Base-by-base conservation (phyloP, 1,140 invertebrate species). In the Paramacrobiotus metropolitanus region DNA sequence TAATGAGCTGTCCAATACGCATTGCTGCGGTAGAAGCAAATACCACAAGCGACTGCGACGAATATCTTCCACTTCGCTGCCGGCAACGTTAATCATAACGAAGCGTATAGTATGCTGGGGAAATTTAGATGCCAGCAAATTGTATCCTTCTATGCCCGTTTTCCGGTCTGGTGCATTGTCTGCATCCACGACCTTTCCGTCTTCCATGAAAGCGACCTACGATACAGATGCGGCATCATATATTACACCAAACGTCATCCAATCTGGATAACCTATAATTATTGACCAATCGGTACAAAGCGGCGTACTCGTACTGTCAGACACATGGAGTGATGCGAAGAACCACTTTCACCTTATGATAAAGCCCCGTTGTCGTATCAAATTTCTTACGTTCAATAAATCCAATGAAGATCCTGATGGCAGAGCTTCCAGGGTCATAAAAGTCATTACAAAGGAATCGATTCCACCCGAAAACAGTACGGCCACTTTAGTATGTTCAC, bases 381-480 rank as follows among this genome's bases (percentile, higher is more conserved):
- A 55, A 55, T 55, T 28, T 20, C 48, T 9, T 24, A 96, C 87
- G 80, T 96, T 97, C 21, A 95, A 78, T n/a, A 96, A 77, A 75
- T 96, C 91, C 67, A 96, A 89, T 31, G 82, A 77, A 69, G 86
- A 81, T 40, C 77, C 67, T 64, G 67, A 64, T 2, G 81, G 74
- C 28, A 90, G 60, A 64, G 66, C 75, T 75, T 81, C 80, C 71
- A 91, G 76, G 21, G 83, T 80, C 29, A 95, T 70, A 31, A 81
- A 75, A 31, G 91, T 84, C 64, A 97, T 73, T 66, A 95, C 79
- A 29, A 87, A 82, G 48, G 91, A 96, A 75, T 97, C 93, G 18
- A 97, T 75, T 29, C 93, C 93, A 61, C 92, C 92, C 67, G 91
- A 96, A 77, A 95, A 97, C 65, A 94, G 75, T 63, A 96, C 73